These are phyloP conservation scores for Melanostoma mellinum DNA, from an alignment of 2,888 invertebrate species.

Conservation along the genomic window DNA sequence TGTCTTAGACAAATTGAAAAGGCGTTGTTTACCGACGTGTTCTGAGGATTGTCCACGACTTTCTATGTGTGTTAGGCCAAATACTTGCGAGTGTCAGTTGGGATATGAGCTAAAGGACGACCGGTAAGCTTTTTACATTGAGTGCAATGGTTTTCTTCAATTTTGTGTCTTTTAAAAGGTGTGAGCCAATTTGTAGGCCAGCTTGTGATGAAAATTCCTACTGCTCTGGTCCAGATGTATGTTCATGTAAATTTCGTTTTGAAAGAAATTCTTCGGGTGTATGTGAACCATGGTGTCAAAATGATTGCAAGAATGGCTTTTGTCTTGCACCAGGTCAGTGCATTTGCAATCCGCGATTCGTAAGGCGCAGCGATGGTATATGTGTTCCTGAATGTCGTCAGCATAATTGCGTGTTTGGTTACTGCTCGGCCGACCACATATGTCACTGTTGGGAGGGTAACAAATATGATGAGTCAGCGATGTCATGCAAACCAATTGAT, in stretches of 20 bases:
- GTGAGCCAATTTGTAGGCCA: not conserved
- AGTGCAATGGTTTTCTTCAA: not conserved
- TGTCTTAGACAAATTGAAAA: constrained; percentile 75
- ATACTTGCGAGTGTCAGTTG: constrained; percentile 82
- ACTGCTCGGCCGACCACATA: not conserved
- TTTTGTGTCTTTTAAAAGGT: not conserved
- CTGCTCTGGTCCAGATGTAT: constrained; percentile 77
- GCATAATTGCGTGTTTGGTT: not conserved
- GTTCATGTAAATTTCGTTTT: constrained; percentile 76
- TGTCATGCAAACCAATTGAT: not conserved
- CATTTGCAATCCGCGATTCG: not conserved
- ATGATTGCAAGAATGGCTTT: constrained; percentile 76
- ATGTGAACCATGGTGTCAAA: constrained; percentile 79
- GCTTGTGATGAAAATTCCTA: constrained; percentile 74
- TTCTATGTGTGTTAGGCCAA: constrained; percentile 80
- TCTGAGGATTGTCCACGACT: constrained; percentile 77
- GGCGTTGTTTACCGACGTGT: constrained; percentile 78
- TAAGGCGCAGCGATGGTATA: not conserved
- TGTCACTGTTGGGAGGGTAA: not conserved
- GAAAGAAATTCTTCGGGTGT: constrained; percentile 74
- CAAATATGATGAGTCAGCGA: not conserved
- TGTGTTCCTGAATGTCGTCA: not conserved
- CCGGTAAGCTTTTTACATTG: constrained; percentile 16
- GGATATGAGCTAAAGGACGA: constrained; percentile 76
- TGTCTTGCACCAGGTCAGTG: not conserved